Evolutionary conservation across 2,797 vertebrate genomes (phyloP), one percentile per base, ranked within the genome.

Genomic region (Channallabes apus): DNA sequence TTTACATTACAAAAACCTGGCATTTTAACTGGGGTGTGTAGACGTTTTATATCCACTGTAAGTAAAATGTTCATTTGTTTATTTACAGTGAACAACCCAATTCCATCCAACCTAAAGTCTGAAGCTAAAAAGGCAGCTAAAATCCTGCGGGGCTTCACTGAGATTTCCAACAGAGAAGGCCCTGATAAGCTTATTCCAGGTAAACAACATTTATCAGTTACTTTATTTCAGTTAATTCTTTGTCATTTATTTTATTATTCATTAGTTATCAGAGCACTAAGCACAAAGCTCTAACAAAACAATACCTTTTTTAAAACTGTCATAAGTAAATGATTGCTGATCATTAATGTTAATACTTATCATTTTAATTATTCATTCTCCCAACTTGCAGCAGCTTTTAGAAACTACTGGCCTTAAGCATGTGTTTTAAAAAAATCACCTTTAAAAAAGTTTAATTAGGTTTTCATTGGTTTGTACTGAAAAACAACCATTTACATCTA

Each of bases 151-250:
- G 97, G 98, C 75, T 99, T 99, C 93, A 99, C 98, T 0, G 96
- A 99, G 89, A 98, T 99, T 92, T 96, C 96, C 90, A 96, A 95
- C 86, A 91, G 98, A 90, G 93, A 92, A 82, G 98, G 98, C 65
- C 97, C 97, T 0, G 98, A 99, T 93, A 98, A 97, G 90, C 97
- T 99, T 72, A 99, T 99, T 92, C 98, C 98, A 62, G 92, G 98
- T 99, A 92, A 88, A 93, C 91, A 18, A 6, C 29, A 18, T 61
- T n/a, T 69, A 54, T 68, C 3, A 12, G 5, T 51, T 58, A 64
- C 15, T 58, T 73, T 20, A 41, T 17, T 72, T 41, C 7, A 59
- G 56, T 68, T 8, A 9, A 38, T 41, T 76, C 7, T 32, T 61
- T 77, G 5, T 35, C 35, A 62, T 62, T 46, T 46, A 46, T 41